These are phyloP conservation scores for Sebastes minor DNA, from an alignment of 2,797 vertebrate species.

Conservation along the genomic window DNA sequence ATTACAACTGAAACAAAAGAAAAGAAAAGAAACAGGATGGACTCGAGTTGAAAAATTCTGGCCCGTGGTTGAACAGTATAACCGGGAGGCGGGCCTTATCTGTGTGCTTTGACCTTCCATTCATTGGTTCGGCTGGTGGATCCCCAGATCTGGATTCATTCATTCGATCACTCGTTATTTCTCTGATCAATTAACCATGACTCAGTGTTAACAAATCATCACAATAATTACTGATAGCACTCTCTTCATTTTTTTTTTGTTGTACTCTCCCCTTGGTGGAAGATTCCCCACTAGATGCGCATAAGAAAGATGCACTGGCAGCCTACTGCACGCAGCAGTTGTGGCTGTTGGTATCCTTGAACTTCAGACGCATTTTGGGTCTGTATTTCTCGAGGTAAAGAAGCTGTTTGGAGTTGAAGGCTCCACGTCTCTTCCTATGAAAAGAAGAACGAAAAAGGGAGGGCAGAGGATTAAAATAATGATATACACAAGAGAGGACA, in stretches of 20 bases:
- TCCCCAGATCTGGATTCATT: conserved; percentile 80
- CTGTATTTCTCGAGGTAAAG: conserved; percentile 99
- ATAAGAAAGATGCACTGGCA: conserved; percentile 75
- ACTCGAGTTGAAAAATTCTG: conserved; percentile 74
- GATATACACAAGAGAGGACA: not conserved
- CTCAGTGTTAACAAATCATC: conserved; percentile 82
- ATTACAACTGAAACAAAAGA: conserved; percentile 60
- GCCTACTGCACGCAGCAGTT: conserved; percentile 96
- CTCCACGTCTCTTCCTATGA: conserved; percentile 96
- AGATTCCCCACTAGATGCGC: conserved; percentile 83
- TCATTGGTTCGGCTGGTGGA: conserved; percentile 86
- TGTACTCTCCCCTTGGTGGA: conserved; percentile 78
- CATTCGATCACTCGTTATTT: conserved; percentile 75
- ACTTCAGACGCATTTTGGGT: conserved; percentile 97
- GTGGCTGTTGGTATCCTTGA: conserved; percentile 95
- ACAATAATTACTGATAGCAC: conserved; percentile 85
- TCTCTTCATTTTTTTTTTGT: conserved; percentile 56
- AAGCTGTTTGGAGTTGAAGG: conserved; percentile 99
- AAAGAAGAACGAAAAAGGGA: conserved; percentile 26
- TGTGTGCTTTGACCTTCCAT: conserved; percentile 86
- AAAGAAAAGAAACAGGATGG: conserved; percentile 66
- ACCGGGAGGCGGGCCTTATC: conserved; percentile 77
- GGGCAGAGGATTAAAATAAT: not conserved
- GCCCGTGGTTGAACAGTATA: conserved; percentile 77
- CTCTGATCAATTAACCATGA: conserved; percentile 81